Evolutionary conservation across 1,140 invertebrate genomes (phyloP).

Genomic region (Camponotus pennsylvanicus): DNA sequence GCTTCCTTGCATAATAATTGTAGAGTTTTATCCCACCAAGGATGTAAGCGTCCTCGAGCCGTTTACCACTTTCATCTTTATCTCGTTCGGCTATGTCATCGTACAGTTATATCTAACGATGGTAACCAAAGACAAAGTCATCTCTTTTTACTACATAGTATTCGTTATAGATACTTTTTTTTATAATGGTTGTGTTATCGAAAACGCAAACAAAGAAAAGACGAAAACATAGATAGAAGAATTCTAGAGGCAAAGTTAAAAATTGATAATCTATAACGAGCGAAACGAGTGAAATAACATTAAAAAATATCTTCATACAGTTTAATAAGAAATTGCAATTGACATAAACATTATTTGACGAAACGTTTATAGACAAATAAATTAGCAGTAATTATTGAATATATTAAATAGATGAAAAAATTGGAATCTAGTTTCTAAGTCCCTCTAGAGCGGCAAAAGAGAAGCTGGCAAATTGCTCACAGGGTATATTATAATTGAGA

Average conservation of each 20-base stretch:
- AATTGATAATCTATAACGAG: not conserved
- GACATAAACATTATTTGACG: not conserved
- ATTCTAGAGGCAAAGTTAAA: conserved; percentile 18
- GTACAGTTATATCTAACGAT: conserved; percentile 70
- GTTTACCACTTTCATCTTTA: conserved; percentile 58
- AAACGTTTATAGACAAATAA: not conserved
- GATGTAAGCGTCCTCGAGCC: conserved; percentile 66
- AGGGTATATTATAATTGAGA: not conserved
- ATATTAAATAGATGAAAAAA: not conserved
- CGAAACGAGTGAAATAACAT: conserved; percentile 1
- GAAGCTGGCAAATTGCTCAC: conserved; percentile 2
- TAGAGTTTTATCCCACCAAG: conserved; percentile 69
- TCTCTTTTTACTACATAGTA: conserved; percentile 64
- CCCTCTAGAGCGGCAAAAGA: conserved; percentile 27
- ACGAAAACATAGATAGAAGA: conserved; percentile 60
- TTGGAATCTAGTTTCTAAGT: not conserved
- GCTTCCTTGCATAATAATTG: not conserved
- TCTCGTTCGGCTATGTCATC: conserved; percentile 53
- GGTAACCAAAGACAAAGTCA: conserved; percentile 10
- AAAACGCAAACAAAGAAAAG: conserved; percentile 61
- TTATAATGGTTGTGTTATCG: conserved; percentile 60
- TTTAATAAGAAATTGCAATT: not conserved
- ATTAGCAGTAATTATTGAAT: not conserved
- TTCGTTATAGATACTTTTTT: conserved; percentile 63
- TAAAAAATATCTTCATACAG: not conserved